phyloP scores from a whole-genome alignment of 1,140 invertebrate species.

The Drosophila arawakana region DNA sequence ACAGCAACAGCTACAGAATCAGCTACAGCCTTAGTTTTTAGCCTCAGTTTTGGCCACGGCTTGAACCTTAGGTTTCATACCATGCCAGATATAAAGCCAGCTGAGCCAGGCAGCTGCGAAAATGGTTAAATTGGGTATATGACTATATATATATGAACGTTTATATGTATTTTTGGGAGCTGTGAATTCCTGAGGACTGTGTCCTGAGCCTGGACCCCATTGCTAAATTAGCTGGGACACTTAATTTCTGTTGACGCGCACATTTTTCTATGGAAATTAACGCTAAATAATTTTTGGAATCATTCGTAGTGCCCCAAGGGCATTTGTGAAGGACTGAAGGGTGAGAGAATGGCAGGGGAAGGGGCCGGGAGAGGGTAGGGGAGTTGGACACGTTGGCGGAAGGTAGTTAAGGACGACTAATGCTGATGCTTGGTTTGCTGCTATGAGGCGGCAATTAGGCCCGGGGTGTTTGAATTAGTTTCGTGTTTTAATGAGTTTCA shows the following conservation, averaged over 20 bases:
- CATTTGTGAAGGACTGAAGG: neutral
- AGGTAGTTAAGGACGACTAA: conserved; percentile 22
- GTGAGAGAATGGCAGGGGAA: conserved; percentile 4
- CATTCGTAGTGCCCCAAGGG: conserved; percentile 61
- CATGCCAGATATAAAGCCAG: conserved; percentile 15
- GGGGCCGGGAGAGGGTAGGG: neutral
- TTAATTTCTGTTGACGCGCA: conserved; percentile 82
- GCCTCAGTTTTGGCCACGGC: too few relatives aligned
- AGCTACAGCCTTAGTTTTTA: conserved; percentile 39
- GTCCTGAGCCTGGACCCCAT: conserved; percentile 53
- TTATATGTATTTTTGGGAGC: conserved; percentile 21
- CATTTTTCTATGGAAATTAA: conserved; percentile 83
- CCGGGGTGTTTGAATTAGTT: conserved; percentile 82
- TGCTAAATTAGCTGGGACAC: conserved; percentile 82
- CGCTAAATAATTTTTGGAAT: conserved; percentile 79
- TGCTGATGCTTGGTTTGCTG: conserved; percentile 44
- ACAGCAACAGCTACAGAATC: conserved; percentile 22
- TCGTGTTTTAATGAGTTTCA: conserved; percentile 83
- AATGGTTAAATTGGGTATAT: conserved; percentile 3
- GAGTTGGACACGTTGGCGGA: conserved; percentile 16
- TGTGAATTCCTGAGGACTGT: conserved; percentile 10
- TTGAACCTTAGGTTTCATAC: too few relatives aligned
- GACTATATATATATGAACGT: neutral
- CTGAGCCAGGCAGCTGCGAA: conserved; percentile 29
- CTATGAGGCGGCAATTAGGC: conserved; percentile 78